Evolutionary conservation across 2,797 vertebrate species (phyloP).

Genomic region (Percopsis omiscomaycus): DNA sequence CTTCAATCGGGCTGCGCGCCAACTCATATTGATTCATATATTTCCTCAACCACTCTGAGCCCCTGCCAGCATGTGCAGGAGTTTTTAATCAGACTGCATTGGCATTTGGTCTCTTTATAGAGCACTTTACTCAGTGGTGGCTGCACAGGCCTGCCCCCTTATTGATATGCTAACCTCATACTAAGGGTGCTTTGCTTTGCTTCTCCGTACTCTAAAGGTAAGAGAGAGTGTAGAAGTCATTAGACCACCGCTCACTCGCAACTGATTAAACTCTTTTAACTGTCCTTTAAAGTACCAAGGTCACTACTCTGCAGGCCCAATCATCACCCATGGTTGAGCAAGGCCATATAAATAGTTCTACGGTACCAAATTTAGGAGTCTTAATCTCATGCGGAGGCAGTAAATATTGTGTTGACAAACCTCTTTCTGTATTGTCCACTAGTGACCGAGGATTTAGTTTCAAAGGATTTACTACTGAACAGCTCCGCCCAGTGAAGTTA

Average conservation of each 20-base stretch:
- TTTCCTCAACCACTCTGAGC: slow-evolving; percentile 56
- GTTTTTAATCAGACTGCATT: slow-evolving; percentile 40
- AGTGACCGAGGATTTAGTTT: slow-evolving; percentile 12
- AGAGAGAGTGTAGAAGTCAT: background rate
- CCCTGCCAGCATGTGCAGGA: slow-evolving; percentile 33
- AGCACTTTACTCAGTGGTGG: slow-evolving; percentile 39
- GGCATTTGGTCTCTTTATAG: slow-evolving; percentile 37
- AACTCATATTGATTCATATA: slow-evolving; percentile 58
- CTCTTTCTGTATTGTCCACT: slow-evolving; percentile 21
- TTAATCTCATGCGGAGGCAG: background rate
- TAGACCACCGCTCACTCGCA: slow-evolving; percentile 12
- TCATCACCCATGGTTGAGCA: slow-evolving; percentile 12
- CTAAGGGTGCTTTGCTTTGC: slow-evolving; percentile 1
- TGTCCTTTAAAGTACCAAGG: slow-evolving; percentile 16
- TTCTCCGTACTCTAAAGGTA: slow-evolving; percentile 22
- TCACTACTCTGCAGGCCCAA: slow-evolving; percentile 13
- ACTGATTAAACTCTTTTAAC: slow-evolving; percentile 18
- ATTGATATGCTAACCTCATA: slow-evolving; percentile 48
- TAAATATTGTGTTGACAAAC: slow-evolving; percentile 3
- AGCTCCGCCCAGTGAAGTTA: slow-evolving; percentile 26
- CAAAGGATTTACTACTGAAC: slow-evolving; percentile 20
- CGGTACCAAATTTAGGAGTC: background rate
- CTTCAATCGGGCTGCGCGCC: slow-evolving; percentile 42
- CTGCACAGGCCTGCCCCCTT: slow-evolving; percentile 28
- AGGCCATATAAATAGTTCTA: background rate